These are phyloP conservation scores for Chitala chitala DNA, from an alignment of 2,113 vertebrate genomes.

Conservation along the genomic window DNA sequence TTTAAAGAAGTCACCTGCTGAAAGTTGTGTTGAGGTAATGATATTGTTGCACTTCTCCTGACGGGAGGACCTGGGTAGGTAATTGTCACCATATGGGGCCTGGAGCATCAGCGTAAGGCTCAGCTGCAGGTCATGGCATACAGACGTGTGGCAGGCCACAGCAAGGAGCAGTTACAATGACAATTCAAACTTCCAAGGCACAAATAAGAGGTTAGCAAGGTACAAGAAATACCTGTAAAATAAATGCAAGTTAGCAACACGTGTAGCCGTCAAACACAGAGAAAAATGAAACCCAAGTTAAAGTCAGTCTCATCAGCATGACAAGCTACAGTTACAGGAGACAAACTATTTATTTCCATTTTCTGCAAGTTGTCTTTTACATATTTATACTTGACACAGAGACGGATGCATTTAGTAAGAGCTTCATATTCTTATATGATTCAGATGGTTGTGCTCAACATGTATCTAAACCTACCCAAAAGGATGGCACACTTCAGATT, in stretches of 20 bases:
- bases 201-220: neutral
- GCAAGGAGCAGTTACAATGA: neutral
- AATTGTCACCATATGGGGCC: neutral
- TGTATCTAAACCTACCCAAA: no score
- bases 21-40: neutral
- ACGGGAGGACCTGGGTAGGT: neutral
- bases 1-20: slow-evolving; percentile 9
- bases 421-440: no score
- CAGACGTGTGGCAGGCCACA: neutral
- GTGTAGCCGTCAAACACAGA: no score
- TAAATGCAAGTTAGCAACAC: slow-evolving; percentile 34
- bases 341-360: no score
- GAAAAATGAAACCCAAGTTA: no score
- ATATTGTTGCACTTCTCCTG: neutral
- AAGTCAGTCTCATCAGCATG: no score
- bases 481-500: no score
- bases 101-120: no score
- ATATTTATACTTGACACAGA: no score
- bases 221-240: slow-evolving; percentile 14
- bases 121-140: neutral
- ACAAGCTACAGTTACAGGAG: no score
- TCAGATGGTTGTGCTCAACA: neutral
- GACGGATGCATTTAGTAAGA: no score
- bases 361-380: neutral
- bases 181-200: neutral